Base-by-base conservation (phyloP, 35 echinoderm and acorn worm species). In the Patiria miniata region DNA sequence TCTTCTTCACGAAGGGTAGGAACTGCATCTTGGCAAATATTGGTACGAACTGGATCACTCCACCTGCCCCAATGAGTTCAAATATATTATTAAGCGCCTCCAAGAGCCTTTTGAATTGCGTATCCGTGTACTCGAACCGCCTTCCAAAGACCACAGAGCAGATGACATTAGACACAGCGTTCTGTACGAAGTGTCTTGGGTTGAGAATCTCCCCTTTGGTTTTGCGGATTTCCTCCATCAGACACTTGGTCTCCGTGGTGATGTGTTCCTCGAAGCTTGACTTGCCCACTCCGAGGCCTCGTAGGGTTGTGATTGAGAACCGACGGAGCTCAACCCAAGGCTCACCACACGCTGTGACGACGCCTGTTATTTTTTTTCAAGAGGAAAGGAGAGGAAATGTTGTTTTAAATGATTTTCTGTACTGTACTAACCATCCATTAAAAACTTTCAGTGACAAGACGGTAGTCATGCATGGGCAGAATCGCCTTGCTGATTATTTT, bases 271-370 rank as follows among this genome's bases (percentile, higher is more conserved):
- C n/a, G n/a, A n/a, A n/a, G n/a, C n/a, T n/a, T n/a, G n/a, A n/a
- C n/a, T n/a, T n/a, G n/a, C n/a, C n/a, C n/a, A n/a, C n/a, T n/a
- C n/a, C n/a, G n/a, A n/a, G n/a, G n/a, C n/a, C n/a, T n/a, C n/a
- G n/a, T 61, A 91, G 86, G 16, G 82, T 80, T 14, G 56, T 86
- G 6, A 91, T n/a, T 10, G 79, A 19, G 51, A 91, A 91, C 32
- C 77, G 73, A 28, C 89, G 59, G 5, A 79, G 89, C 1, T 86
- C 37, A 7, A 65, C 59, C 89, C 89, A 91, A 44, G 89, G 38
- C 21, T 91, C 85, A 4, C 89, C 83, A 33, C 51, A 86, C 12
- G 82, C 28, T 30, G 44, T 26, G 30, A 61, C 26, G 14, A 84
- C 29, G 9, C 82, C 82, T 84, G 55, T 58, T 19, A 78, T 1